Conservation (phyloP, 37 sponge, comb jelly and placozoan species). For the Hexactinellida sp. region DNA sequence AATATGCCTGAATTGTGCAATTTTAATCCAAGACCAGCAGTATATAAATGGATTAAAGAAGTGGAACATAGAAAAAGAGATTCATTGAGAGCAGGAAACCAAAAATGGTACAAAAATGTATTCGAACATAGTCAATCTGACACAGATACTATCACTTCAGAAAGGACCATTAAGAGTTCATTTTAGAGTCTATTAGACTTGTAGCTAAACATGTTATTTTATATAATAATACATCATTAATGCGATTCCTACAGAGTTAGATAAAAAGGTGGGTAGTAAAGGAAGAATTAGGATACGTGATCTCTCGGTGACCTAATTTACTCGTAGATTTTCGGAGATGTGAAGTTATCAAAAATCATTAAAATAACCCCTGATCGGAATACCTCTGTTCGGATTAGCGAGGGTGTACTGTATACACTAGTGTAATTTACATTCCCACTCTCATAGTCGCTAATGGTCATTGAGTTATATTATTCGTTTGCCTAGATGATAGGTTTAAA, state of each 20-base stretch:
- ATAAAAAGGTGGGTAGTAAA: background rate
- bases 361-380: background rate
- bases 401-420: too few species aligned
- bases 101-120: background rate
- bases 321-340: background rate
- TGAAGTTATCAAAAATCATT: background rate
- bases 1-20: background rate
- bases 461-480: too few species aligned
- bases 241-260: background rate
- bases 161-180: background rate
- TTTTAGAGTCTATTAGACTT: background rate
- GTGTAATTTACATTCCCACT: too few species aligned
- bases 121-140: background rate
- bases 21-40: background rate
- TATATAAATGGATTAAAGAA: background rate
- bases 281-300: background rate
- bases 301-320: background rate
- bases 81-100: background rate
- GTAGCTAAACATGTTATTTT: background rate
- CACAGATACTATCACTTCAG: background rate
- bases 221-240: background rate
- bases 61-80: background rate
- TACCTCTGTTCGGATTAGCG: too few species aligned
- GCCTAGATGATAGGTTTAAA: too few species aligned
- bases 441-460: too few species aligned